Base-by-base conservation (phyloP, 2,797 vertebrate species). In the Chiloscyllium punctatum region DNA sequence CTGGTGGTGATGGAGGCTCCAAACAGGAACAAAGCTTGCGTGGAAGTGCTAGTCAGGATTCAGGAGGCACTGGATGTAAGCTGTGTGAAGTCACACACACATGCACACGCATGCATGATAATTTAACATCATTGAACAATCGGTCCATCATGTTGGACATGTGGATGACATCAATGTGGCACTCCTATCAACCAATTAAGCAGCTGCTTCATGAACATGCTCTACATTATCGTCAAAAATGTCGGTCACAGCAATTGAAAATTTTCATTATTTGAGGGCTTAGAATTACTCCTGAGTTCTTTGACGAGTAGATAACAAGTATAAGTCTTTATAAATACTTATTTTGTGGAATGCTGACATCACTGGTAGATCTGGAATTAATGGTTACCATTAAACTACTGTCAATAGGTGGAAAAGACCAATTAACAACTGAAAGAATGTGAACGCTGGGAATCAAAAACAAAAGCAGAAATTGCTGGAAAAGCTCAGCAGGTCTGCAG, bases 121-220 rank as follows among this genome's bases (percentile, higher is more conserved):
- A 3, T 42, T 42, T 25, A 27, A 25, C n/a, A 94, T 25, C 91
- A 66, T 16, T 37, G 42, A 7, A 5, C 66, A 69, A 94, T 42
- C n/a, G 11, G 62, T 94, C 66, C 69, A 66, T 91, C 53, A 91
- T 4, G 57, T 13, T 66, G 30, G 53, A 11, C 33, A 62, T 16
- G 16, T 66, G 9, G 15, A 66, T 91, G 88, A 66, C 88, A 91
- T 91, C 88, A 91, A n/a, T 91, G 88, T n/a, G 27, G 57, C 88
- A 33, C 11, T 18, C 3, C 30, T 11, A 91, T 62, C 53, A 69
- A 37, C 91, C 33, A 68, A 68, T 68, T 37, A 92, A 15, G 88
- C 57, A 37, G 62, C 57, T 68, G 62, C 62, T 25, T 71, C 66
- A 72, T 72, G 27, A 71, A 94, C 9, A 42, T 4, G 37, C 37